Percentiles rank a stretch among this genome's conserved stretches.
Evolutionary conservation across 2,113 vertebrate genomes (phyloP).

Genomic region (Arizona elegans): DNA sequence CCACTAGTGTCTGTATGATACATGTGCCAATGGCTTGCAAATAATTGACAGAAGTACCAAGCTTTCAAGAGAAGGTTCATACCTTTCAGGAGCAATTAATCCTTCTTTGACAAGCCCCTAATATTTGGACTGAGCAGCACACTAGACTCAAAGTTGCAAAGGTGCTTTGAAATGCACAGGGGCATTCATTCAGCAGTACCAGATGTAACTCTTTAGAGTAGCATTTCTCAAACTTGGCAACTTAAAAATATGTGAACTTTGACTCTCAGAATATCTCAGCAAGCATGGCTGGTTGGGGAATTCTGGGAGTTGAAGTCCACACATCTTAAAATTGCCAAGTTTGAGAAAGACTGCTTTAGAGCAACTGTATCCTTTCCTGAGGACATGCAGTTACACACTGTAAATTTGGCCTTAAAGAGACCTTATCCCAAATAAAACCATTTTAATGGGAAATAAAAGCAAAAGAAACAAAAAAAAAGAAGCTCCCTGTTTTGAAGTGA

Average conservation of each 20-base stretch:
- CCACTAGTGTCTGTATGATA: no score
- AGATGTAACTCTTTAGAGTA: not conserved
- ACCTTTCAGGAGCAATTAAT: not conserved
- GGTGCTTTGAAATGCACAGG: not conserved
- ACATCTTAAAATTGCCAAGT: not conserved
- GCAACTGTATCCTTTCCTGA: not conserved
- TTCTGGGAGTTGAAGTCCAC: not conserved
- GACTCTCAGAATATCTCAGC: not conserved
- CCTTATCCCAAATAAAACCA: slow-evolving; percentile 22
- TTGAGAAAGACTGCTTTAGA: not conserved
- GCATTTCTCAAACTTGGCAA: not conserved
- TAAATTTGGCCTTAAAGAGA: not conserved
- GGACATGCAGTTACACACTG: not conserved
- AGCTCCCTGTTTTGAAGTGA: slow-evolving; percentile 20
- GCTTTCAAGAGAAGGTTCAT: not conserved
- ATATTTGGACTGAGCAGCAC: not conserved
- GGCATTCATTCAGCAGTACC: not conserved
- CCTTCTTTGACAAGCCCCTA: not conserved
- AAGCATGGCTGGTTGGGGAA: not conserved
- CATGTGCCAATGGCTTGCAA: no score
- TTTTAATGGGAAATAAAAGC: slow-evolving; percentile 26
- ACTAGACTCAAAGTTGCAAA: not conserved
- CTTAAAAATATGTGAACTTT: not conserved
- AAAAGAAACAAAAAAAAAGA: not conserved
- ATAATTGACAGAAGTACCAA: no score